A percentile compares a stretch with the other conserved stretches of the same genome.
Evolutionary conservation across 1,140 invertebrate species (phyloP).

Genomic region (Drosophila repleta): DNA sequence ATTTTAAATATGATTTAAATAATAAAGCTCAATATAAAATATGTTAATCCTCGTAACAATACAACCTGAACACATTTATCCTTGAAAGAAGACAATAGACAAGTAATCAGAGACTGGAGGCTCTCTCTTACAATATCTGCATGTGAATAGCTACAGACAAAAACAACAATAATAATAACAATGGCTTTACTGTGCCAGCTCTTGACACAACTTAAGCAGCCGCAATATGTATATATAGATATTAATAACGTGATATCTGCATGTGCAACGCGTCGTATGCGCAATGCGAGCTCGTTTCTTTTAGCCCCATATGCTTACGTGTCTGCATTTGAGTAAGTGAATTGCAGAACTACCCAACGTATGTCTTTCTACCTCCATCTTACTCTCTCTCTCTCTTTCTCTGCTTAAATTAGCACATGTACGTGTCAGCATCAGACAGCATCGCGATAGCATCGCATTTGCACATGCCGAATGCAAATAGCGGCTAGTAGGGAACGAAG

Average conservation of each 20-base stretch:
- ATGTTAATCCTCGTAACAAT: too few relatives aligned
- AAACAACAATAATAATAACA: constrained; percentile 14
- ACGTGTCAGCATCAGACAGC: constrained; percentile 45
- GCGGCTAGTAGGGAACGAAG: constrained; percentile 8
- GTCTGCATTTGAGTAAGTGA: constrained; percentile 32
- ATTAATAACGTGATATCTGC: constrained; percentile 29
- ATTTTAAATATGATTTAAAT: too few relatives aligned
- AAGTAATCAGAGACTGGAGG: too few relatives aligned
- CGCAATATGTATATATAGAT: constrained; percentile 13
- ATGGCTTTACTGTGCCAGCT: background rate
- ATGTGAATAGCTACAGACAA: too few relatives aligned
- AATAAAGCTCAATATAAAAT: too few relatives aligned
- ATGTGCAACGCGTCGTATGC: constrained; percentile 49
- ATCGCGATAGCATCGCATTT: constrained; percentile 45
- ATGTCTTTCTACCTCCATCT: constrained; percentile 4
- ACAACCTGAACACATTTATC: too few relatives aligned
- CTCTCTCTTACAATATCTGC: too few relatives aligned
- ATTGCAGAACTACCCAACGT: constrained; percentile 25
- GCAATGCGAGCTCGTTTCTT: constrained; percentile 37
- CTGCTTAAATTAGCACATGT: constrained; percentile 45
- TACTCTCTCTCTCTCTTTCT: background rate
- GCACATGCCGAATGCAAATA: constrained; percentile 47
- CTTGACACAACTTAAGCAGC: constrained; percentile 14
- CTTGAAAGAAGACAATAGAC: too few relatives aligned
- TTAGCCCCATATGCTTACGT: constrained; percentile 35